These are phyloP conservation scores for Holotrichia oblita DNA, from an alignment of 1,140 invertebrate genomes.

Conservation along the genomic window DNA sequence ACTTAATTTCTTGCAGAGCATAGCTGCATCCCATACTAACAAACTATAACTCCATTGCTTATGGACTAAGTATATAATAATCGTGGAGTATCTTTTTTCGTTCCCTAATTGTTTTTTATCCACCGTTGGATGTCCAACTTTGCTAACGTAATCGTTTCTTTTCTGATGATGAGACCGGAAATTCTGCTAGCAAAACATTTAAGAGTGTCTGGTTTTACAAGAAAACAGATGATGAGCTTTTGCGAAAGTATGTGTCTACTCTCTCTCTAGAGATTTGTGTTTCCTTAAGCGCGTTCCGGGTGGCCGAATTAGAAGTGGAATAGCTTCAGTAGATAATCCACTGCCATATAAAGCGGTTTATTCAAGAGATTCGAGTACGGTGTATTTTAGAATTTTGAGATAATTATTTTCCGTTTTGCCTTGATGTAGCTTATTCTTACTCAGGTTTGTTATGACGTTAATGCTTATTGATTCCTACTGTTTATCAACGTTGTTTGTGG, in stretches of 20 bases:
- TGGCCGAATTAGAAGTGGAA: not conserved
- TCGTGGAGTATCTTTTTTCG: not conserved
- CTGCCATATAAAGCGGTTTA: not conserved
- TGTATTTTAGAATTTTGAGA: not conserved
- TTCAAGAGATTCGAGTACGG: too few species aligned
- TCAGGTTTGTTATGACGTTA: not conserved
- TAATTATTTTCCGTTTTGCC: not conserved
- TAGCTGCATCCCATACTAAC: too few species aligned
- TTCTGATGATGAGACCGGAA: not conserved
- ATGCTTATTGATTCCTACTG: too few species aligned
- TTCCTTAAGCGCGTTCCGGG: not conserved
- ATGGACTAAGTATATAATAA: not conserved
- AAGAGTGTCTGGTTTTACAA: not conserved
- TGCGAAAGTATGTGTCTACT: constrained; percentile 18
- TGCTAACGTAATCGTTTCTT: constrained; percentile 12
- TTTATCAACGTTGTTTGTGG: too few species aligned
- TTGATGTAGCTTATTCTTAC: not conserved
- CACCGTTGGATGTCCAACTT: not conserved
- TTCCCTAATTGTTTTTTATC: not conserved
- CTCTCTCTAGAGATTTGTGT: constrained; percentile 25
- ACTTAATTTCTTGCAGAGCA: too few species aligned
- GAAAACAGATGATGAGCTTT: constrained; percentile 2
- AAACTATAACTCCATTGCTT: too few species aligned
- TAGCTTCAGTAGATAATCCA: not conserved
- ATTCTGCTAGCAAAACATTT: not conserved